phyloP scores from a whole-genome alignment of 2,888 invertebrate genomes.

The Agonopterix arenella region DNA sequence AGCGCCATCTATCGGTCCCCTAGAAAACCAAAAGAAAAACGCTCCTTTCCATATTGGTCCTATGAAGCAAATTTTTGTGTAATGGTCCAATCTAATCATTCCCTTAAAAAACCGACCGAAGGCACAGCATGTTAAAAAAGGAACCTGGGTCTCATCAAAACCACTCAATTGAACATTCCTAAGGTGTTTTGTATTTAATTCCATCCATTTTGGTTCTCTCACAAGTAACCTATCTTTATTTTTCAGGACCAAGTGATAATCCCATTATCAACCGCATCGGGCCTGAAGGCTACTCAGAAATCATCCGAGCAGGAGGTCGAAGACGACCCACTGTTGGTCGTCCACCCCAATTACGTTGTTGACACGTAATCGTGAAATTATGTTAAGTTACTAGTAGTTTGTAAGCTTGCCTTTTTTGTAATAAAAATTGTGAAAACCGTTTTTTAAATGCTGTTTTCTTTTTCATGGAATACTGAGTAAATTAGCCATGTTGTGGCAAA shows the following conservation, averaged over 20 bases:
- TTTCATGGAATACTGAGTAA: neutral
- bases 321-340: constrained; percentile 91
- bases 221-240: neutral
- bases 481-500: too few relatives aligned
- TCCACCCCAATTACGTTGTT: constrained; percentile 97
- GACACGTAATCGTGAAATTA: constrained; percentile 64
- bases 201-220: too few relatives aligned
- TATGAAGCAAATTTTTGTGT: too few relatives aligned
- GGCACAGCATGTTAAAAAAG: too few relatives aligned
- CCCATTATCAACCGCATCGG: constrained; percentile 78
- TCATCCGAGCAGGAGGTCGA: constrained; percentile 78
- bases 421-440: neutral
- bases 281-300: constrained; percentile 67
- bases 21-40: too few relatives aligned
- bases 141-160: too few relatives aligned
- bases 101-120: too few relatives aligned
- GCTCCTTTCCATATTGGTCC: too few relatives aligned
- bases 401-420: constrained; percentile 5
- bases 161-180: too few relatives aligned
- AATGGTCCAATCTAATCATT: too few relatives aligned
- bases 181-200: neutral
- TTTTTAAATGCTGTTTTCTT: neutral
- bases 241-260: constrained; percentile 89
- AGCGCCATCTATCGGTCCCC: too few relatives aligned
- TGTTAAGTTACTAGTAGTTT: neutral